Base-by-base conservation (phyloP, 2,888 invertebrate species). In the Tubulanus polymorphus region DNA sequence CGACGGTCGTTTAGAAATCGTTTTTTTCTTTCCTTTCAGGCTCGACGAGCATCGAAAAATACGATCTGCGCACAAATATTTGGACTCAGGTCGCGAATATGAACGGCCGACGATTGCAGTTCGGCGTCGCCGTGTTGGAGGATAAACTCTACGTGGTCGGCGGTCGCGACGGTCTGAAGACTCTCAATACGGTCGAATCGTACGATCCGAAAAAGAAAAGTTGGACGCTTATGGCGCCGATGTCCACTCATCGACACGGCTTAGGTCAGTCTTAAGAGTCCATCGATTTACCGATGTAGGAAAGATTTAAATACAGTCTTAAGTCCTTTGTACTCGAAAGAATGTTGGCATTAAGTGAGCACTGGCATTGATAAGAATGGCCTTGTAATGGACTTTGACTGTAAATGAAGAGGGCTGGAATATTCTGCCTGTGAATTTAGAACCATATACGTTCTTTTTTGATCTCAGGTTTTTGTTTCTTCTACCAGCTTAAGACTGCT, bases 91-190 rank as follows among this genome's bases (percentile, higher is more conserved):
- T 87, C 57, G 87, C 87, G 76, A 83, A 86, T 65, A 89, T 91
- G 88, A 88, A 86, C 57, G 87, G 88, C 0, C 83, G 91, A 55
- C 83, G 93, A 37, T 81, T 93, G 54, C 94, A 95, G 80, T 94
- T 93, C 76, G 94, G 93, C 0, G 91, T 92, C 5, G 93, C 92
- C 27, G 86, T 93, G 26, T 65, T 81, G 30, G 79, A 80, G 26
- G 76, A 78, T 63, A 91, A 90, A 76, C 82, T 94, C 23, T 85
- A 90, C 59, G 87, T 94, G 30, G 92, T 92, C 1, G 93, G 93
- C 15, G 94, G 94, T 15, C 83, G 94, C 55, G 93, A 94, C 79
- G 94, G 94, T 18, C 83, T 94, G 27, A 94, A 94, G 81, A 94
- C 94, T 1, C 81, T 87, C n/a, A 79, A 76, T 63, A 74, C 77